These are phyloP conservation scores for Calidris pygmaea DNA, from an alignment of 2,113 vertebrate species.

Conservation along the genomic window DNA sequence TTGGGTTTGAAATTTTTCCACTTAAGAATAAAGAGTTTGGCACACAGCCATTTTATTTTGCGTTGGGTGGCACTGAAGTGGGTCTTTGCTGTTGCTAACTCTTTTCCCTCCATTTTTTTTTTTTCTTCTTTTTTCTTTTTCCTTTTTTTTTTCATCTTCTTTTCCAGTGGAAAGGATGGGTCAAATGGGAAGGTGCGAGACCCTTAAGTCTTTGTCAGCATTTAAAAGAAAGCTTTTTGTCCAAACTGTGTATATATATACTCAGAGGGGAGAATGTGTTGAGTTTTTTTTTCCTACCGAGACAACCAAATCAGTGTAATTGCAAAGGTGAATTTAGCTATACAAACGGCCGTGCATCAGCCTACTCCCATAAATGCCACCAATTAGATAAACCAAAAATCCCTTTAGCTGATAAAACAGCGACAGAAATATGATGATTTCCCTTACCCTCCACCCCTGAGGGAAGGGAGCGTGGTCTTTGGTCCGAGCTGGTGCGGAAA, in stretches of 20 bases:
- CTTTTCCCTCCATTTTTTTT: rapidly evolving
- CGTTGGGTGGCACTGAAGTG: neutral
- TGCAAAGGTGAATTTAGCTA: neutral
- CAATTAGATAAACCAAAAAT: neutral
- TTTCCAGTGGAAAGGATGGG: neutral
- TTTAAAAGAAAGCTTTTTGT: neutral
- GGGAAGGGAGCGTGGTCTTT: neutral
- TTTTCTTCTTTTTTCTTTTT: neutral
- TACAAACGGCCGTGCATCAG: neutral
- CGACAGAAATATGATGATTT: neutral
- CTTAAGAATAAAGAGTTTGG: neutral
- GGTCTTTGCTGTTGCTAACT: neutral
- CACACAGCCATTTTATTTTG: neutral
- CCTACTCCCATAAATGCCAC: neutral
- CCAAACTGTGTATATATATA: neutral
- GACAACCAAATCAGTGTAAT: neutral
- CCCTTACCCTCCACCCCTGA: neutral
- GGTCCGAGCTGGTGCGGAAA: neutral
- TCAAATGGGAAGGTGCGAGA: neutral
- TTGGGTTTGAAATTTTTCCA: neutral
- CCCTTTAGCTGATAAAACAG: neutral
- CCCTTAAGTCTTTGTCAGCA: neutral
- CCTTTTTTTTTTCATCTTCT: too few relatives aligned
- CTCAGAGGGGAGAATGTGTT: neutral
- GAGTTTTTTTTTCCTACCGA: neutral